Evolutionary conservation across 2,888 invertebrate species (phyloP), one percentile per base, ranked within the genome.

Genomic region (Suillia variegata): DNA sequence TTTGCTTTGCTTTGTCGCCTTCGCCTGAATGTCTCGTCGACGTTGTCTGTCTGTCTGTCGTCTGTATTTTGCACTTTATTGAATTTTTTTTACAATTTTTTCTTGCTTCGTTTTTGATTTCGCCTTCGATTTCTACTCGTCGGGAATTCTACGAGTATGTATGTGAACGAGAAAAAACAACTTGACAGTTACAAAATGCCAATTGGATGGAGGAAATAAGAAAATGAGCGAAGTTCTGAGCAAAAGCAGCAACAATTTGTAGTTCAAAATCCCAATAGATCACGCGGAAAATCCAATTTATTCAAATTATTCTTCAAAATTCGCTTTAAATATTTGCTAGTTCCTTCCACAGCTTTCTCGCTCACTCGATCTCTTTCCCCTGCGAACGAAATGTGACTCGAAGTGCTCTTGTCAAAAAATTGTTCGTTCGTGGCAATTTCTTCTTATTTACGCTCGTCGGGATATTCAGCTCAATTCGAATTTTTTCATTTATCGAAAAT

Each of bases 361-460:
- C 6, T 8, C 12, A 38, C 10, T 13, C n/a, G 38, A 8, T 45
- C 18, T 45, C 45, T 45, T 18, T 34, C 21, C 17, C 24, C n/a
- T n/a, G n/a, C n/a, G n/a, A n/a, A n/a, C n/a, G n/a, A n/a, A n/a
- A n/a, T n/a, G n/a, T n/a, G n/a, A n/a, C n/a, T n/a, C n/a, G n/a
- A n/a, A n/a, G n/a, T n/a, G n/a, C n/a, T n/a, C n/a, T n/a, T n/a
- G n/a, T n/a, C n/a, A n/a, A n/a, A n/a, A n/a, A n/a, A n/a, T n/a
- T n/a, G n/a, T n/a, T n/a, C n/a, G n/a, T n/a, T 59, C 62, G 62
- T 60, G 62, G 62, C 60, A 62, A 20, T 60, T 62, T 54, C 22
- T 45, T 34, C 50, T 51, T 33, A 24, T n/a, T n/a, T n/a, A n/a
- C n/a, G n/a, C n/a, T n/a, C n/a, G n/a, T n/a, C n/a, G n/a, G n/a